phyloP scores from a whole-genome alignment of 2,113 vertebrate species.

The Barbus barbus region DNA sequence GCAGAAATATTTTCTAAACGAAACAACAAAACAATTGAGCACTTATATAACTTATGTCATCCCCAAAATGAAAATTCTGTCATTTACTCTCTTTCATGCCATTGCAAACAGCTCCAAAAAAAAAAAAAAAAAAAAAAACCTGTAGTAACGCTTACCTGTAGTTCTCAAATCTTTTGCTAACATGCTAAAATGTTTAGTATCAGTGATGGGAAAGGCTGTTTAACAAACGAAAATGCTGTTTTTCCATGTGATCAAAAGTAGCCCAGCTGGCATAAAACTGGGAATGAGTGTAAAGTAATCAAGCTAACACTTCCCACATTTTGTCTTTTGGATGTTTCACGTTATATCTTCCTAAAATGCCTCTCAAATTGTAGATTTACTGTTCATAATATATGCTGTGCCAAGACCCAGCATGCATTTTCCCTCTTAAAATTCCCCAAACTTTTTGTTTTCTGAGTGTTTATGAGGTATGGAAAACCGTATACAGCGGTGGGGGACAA shows the following conservation, averaged over 20 bases:
- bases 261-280: not conserved
- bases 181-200: not conserved
- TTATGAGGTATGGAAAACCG: conserved; percentile 56
- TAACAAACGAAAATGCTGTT: no score
- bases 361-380: conserved; percentile 19
- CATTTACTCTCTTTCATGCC: no score
- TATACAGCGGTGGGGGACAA: conserved; percentile 53
- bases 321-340: not conserved
- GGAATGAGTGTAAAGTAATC: not conserved
- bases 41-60: no score
- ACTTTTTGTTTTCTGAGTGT: conserved; percentile 32
- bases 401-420: conserved; percentile 46
- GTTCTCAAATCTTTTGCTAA: no score
- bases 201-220: not conserved
- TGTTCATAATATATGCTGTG: not conserved
- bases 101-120: no score
- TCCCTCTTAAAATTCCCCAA: conserved; percentile 28
- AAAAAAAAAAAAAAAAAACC: no score
- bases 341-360: conserved; percentile 16
- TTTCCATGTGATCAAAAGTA: not conserved
- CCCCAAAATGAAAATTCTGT: no score
- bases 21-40: no score
- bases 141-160: no score
- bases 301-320: not conserved
- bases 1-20: no score